Evolutionary conservation across 2,113 vertebrate genomes (phyloP).

Genomic region (Lagopus leucura): DNA sequence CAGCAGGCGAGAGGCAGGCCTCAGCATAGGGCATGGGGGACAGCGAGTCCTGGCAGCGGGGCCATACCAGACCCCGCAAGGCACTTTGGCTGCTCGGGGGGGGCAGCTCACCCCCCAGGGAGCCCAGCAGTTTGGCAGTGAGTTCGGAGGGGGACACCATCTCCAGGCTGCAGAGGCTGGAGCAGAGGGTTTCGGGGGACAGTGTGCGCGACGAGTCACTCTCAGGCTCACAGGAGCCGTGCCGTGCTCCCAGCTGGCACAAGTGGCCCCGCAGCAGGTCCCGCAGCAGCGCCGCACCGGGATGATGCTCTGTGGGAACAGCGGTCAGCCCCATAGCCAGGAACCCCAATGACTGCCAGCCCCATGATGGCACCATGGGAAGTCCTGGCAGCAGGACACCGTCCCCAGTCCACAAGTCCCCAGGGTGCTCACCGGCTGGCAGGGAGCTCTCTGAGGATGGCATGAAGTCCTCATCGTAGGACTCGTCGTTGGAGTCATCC

Average conservation of each 20-base stretch:
- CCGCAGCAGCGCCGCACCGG: constrained; percentile 81
- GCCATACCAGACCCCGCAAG: constrained; percentile 84
- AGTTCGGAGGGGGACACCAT: constrained; percentile 86
- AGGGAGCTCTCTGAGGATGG: constrained; percentile 83
- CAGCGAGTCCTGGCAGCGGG: constrained; percentile 87
- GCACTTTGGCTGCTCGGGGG: constrained; percentile 83
- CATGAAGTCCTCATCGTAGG: constrained; percentile 92
- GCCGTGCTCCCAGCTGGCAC: constrained; percentile 82
- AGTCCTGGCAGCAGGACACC: background rate
- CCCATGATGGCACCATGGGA: too few species aligned
- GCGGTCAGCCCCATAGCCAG: background rate
- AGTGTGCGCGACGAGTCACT: constrained; percentile 91
- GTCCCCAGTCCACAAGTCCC: too few species aligned
- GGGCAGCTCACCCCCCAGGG: constrained; percentile 83
- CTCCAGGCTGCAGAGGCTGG: constrained; percentile 96
- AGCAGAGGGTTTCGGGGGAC: constrained; percentile 94
- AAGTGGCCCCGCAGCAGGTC: constrained; percentile 90
- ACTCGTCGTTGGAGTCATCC: constrained; percentile 94
- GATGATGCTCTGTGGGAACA: constrained; percentile 62
- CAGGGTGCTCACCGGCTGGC: constrained; percentile 77
- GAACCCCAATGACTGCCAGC: too few species aligned
- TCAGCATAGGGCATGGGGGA: constrained; percentile 89
- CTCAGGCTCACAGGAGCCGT: constrained; percentile 84
- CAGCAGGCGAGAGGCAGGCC: constrained; percentile 87
- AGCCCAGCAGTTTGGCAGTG: constrained; percentile 90